phyloP scores from a whole-genome alignment of 2,888 invertebrate genomes.

The Leptopterna dolabrata region DNA sequence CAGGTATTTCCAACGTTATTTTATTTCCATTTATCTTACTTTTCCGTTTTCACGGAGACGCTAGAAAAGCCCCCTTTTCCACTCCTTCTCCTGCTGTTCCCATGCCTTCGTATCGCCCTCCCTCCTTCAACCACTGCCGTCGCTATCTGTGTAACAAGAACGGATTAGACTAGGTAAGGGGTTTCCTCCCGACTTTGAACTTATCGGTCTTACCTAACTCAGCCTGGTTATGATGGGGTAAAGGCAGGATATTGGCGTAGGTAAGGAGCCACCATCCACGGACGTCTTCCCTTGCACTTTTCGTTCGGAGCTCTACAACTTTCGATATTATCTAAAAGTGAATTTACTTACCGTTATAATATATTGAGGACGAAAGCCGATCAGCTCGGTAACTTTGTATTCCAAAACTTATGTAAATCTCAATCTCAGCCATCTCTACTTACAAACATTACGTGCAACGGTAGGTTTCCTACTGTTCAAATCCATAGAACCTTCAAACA shows the following conservation, averaged over 20 bases:
- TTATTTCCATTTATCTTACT: not conserved
- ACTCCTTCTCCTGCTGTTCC: no score
- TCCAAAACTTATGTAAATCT: no score
- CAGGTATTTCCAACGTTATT: not conserved
- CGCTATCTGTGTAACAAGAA: not conserved
- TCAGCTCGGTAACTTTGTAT: no score
- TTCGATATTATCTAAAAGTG: not conserved
- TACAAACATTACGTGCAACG: no score
- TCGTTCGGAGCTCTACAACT: not conserved
- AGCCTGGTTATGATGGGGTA: not conserved
- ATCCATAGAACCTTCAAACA: no score
- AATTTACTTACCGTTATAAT: not conserved
- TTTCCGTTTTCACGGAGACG: conserved; percentile 4
- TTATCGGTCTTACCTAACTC: conserved; percentile 4
- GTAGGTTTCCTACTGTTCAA: no score
- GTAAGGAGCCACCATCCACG: not conserved
- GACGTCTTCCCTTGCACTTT: not conserved
- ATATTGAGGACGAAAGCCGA: no score
- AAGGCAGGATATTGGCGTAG: not conserved
- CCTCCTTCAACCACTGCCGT: not conserved
- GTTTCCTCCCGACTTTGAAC: not conserved
- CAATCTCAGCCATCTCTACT: no score
- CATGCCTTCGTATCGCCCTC: not conserved
- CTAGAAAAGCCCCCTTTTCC: not conserved
- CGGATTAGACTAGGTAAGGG: not conserved